phyloP scores from a whole-genome alignment of 2,888 invertebrate species.

The Scotopteryx bipunctaria region DNA sequence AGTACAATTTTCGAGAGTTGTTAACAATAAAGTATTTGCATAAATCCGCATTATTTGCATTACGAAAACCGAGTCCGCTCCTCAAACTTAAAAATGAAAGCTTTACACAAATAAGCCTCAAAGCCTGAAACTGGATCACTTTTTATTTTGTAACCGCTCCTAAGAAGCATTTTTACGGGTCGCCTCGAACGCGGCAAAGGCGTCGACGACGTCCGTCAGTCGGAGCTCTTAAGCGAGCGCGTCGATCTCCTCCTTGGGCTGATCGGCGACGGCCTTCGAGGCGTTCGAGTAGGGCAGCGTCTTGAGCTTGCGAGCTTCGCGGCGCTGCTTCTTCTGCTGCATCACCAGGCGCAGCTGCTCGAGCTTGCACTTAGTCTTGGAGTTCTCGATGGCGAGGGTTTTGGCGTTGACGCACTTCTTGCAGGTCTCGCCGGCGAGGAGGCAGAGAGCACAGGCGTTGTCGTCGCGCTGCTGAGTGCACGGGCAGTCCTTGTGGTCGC shows the following conservation, averaged over 20 bases:
- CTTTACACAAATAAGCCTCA: constrained; percentile 37
- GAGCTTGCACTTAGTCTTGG: constrained; percentile 92
- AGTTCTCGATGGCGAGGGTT: constrained; percentile 87
- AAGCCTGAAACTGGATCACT: constrained; percentile 31
- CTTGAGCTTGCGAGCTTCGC: constrained; percentile 89
- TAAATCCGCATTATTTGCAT: constrained; percentile 49
- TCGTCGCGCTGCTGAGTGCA: constrained; percentile 46
- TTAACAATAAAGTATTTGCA: constrained; percentile 50
- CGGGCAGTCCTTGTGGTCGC: constrained; percentile 25
- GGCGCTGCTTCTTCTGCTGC: constrained; percentile 93
- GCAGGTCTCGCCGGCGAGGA: constrained; percentile 60
- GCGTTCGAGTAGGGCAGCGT: constrained; percentile 84
- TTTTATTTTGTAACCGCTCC: constrained; percentile 33
- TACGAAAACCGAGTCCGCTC: constrained; percentile 41
- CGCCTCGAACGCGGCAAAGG: too few relatives aligned
- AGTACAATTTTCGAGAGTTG: constrained; percentile 39
- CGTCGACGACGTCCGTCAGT: constrained; percentile 37
- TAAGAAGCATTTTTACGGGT: constrained; percentile 18
- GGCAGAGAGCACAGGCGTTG: constrained; percentile 49
- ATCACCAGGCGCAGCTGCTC: constrained; percentile 94
- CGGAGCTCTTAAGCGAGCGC: constrained; percentile 65
- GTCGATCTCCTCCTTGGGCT: constrained; percentile 86
- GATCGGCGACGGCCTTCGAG: constrained; percentile 94
- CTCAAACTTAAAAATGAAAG: constrained; percentile 36
- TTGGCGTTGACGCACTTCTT: constrained; percentile 73